phyloP scores from a whole-genome alignment of 2,888 invertebrate species.

The Chloromyia formosa region DNA sequence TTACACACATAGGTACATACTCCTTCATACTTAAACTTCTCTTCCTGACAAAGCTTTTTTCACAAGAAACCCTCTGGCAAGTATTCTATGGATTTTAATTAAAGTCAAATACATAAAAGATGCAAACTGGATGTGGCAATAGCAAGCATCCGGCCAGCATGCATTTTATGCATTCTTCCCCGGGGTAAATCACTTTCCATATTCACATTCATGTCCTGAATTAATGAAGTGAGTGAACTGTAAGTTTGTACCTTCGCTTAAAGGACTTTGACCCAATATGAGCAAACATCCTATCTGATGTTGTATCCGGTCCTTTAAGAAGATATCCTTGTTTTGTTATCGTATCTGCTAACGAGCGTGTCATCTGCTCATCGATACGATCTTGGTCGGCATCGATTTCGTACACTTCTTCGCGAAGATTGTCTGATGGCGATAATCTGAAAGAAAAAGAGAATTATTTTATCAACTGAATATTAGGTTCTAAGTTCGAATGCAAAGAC shows the following conservation, averaged over 20 bases:
- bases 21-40: no score
- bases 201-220: slow-evolving; percentile 9
- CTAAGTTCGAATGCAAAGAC: no score
- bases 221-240: neutral
- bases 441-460: no score
- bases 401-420: slow-evolving; percentile 84
- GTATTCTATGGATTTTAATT: no score
- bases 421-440: slow-evolving; percentile 66
- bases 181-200: neutral
- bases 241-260: slow-evolving; percentile 71
- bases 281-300: slow-evolving; percentile 88
- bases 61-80: no score
- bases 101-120: no score
- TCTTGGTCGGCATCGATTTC: slow-evolving; percentile 90
- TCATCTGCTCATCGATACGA: slow-evolving; percentile 75
- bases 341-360: slow-evolving; percentile 73
- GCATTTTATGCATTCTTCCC: neutral
- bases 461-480: no score
- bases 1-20: no score
- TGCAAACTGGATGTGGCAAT: neutral
- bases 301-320: slow-evolving; percentile 90
- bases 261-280: slow-evolving; percentile 93
- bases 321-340: slow-evolving; percentile 91
- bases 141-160: neutral
- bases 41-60: no score